Base-by-base conservation (phyloP, 2,113 vertebrate species). In the Lanius collurio region DNA sequence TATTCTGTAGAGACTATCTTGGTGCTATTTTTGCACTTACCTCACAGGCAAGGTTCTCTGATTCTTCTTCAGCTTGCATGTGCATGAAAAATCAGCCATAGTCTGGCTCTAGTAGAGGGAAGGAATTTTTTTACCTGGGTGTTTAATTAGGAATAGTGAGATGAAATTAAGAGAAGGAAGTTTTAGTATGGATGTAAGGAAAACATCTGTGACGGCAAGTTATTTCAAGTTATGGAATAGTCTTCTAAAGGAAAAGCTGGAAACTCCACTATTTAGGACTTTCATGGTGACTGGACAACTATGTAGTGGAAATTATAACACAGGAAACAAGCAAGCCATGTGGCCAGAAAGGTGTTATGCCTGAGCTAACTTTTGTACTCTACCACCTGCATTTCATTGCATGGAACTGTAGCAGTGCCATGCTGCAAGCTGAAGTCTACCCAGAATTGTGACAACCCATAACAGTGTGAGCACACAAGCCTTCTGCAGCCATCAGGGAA, bases 151-250 rank as follows among this genome's bases (percentile, higher is more conserved):
- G 27, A 93, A 31, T 67, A 91, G 68, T 57, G 67, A 88, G 35
- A 60, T 52, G 12, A 93, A 91, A 93, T 86, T 67, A 77, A 86
- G 55, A 90, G 56, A 91, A 90, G 68, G 75, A 92, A 80, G 86
- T 90, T 90, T 91, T 78, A 59, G 63, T 39, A 70, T 88, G 42
- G 82, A 93, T 82, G n/a, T 93, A 70, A 95, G 78, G 78, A 85
- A 93, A 87, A 56, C 10, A 56, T 70, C 28, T 30, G 46, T 83
- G 44, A 67, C 37, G 84, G 31, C 17, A 71, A 68, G 52, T 73
- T 6, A 59, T 71, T 89, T 71, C 16, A 18, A 75, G 68, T 22
- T 76, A 37, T 60, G 69, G 74, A 89, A 69, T 14, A 52, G 18
- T 52, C 21, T 79, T 44, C 56, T 60, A 75, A 67, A 86, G 52